A percentile compares a stretch with the other conserved stretches of the same genome.
These are phyloP conservation scores for Yponomeuta evonymella DNA, from an alignment of 2,888 invertebrate genomes.

Conservation along the genomic window DNA sequence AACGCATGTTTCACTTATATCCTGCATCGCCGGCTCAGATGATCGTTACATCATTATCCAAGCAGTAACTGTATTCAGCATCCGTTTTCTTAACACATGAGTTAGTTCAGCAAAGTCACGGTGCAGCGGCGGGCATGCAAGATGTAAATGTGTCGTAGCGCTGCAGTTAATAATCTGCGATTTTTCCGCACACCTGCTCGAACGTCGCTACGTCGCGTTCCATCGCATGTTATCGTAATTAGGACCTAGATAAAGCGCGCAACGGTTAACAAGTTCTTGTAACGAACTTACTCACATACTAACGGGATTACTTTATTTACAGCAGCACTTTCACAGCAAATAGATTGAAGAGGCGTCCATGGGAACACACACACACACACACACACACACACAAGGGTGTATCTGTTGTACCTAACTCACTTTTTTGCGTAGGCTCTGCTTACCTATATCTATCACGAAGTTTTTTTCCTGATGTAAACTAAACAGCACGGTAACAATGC, in stretches of 20 bases:
- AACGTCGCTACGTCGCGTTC: neutral
- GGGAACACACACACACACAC: too few relatives aligned
- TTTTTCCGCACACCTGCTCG: conserved; percentile 66
- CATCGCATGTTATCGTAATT: conserved; percentile 29
- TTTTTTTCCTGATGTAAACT: conserved; percentile 18
- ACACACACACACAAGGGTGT: neutral
- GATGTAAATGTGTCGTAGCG: conserved; percentile 65
- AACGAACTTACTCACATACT: neutral
- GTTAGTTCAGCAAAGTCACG: conserved; percentile 36
- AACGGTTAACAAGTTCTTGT: neutral
- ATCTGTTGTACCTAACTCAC: neutral
- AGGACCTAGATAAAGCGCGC: conserved; percentile 29
- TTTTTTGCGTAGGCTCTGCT: neutral
- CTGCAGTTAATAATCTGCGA: conserved; percentile 62
- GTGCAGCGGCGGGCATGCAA: conserved; percentile 41
- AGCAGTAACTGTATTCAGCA: neutral
- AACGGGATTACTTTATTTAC: neutral
- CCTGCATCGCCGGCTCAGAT: neutral
- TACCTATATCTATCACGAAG: neutral
- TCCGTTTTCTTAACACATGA: conserved; percentile 36
- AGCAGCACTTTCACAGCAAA: too few relatives aligned
- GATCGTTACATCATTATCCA: neutral
- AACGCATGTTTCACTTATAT: conserved; percentile 6
- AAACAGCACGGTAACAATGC: conserved; percentile 50
- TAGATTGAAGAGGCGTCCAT: too few relatives aligned